Percentiles rank a stretch among this genome's conserved stretches.
Evolutionary conservation across 2,888 invertebrate species (phyloP).

Genomic region (Stegana nigrithorax): DNA sequence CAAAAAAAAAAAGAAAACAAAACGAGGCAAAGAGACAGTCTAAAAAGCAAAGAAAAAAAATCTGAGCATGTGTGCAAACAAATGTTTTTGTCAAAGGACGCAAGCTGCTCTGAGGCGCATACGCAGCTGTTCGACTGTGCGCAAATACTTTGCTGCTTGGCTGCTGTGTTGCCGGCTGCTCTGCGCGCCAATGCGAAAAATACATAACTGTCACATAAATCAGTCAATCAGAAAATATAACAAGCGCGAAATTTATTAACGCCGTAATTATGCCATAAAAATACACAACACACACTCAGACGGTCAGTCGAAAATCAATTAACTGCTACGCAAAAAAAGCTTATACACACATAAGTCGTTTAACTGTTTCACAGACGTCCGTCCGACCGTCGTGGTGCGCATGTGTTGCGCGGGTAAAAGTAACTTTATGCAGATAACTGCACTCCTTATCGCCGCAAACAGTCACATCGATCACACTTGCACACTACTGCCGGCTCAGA

Average conservation of each 20-base stretch:
- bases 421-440: too few relatives aligned
- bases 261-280: constrained; percentile 18
- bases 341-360: too few relatives aligned
- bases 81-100: not conserved
- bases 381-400: too few relatives aligned
- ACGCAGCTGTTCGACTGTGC: not conserved
- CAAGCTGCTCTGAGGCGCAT: too few relatives aligned
- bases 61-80: not conserved
- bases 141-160: not conserved
- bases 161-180: not conserved
- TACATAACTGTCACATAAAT: constrained; percentile 10
- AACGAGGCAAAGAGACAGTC: not conserved
- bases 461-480: not conserved
- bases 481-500: too few relatives aligned
- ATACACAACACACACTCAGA: not conserved
- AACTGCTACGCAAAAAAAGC: not conserved
- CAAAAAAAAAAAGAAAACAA: not conserved
- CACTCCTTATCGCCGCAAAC: constrained; percentile 2
- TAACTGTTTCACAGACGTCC: too few relatives aligned
- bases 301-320: constrained; percentile 13
- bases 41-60: constrained; percentile 1
- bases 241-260: constrained; percentile 14
- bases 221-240: constrained; percentile 15
- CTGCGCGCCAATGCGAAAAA: not conserved
- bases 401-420: too few relatives aligned